Evolutionary conservation across 2,888 invertebrate genomes (phyloP).

Genomic region (Nemurella pictetii): DNA sequence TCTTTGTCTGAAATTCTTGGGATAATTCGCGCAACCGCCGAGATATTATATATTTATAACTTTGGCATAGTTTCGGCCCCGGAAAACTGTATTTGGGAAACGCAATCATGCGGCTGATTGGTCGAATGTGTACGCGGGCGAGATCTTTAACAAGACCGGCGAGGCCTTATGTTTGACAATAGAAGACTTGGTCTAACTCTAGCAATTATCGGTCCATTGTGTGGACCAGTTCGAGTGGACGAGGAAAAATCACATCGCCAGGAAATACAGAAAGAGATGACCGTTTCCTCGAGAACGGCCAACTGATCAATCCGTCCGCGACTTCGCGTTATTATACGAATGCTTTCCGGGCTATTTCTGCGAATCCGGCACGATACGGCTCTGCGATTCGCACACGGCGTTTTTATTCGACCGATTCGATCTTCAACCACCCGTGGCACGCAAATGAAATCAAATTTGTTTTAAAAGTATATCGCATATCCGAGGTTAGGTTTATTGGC

Average conservation of each 20-base stretch:
- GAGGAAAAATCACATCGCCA: not conserved
- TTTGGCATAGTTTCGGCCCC: not conserved
- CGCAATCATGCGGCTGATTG: constrained; percentile 14
- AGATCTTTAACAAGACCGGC: not conserved
- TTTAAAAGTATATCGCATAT: not conserved
- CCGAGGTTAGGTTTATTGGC: not conserved
- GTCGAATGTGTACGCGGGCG: not conserved
- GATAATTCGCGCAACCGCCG: not conserved
- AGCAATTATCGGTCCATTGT: constrained; percentile 8
- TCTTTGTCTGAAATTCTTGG: not conserved
- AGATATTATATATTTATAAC: not conserved
- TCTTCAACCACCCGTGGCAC: not conserved
- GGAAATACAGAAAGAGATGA: not conserved
- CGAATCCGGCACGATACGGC: no score
- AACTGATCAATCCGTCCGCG: not conserved
- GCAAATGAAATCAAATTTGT: constrained; percentile 13
- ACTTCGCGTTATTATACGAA: not conserved
- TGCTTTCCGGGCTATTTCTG: not conserved
- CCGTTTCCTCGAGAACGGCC: not conserved
- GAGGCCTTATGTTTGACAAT: not conserved
- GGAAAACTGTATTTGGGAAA: not conserved
- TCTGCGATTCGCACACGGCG: not conserved
- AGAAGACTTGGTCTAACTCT: not conserved
- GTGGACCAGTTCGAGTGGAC: not conserved
- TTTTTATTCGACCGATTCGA: not conserved